Conservation (phyloP, 2,797 vertebrate genomes). For the Numenius phaeopus region DNA sequence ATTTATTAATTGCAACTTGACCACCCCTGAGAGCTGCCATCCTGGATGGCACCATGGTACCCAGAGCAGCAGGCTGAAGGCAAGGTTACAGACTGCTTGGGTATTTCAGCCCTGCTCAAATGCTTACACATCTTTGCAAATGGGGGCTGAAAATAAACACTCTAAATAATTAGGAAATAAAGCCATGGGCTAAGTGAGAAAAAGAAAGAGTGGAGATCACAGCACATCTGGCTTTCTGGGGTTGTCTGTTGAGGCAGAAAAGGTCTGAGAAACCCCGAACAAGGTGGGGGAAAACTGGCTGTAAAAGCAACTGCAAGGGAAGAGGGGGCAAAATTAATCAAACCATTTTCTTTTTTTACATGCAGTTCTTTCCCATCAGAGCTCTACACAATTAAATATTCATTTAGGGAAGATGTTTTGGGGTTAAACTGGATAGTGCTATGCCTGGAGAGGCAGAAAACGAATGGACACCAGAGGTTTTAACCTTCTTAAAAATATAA, state of each 20-base stretch:
- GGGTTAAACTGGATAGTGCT: not conserved
- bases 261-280: not conserved
- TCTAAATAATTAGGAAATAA: not conserved
- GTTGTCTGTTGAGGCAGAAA: not conserved
- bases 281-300: not conserved
- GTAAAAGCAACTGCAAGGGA: not conserved
- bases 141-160: not conserved
- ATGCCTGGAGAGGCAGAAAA: not conserved
- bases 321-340: not conserved
- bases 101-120: not conserved
- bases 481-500: not conserved
- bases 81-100: not conserved
- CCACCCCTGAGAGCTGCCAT: not conserved
- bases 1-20: conserved; percentile 18
- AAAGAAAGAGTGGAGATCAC: not conserved
- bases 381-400: not conserved
- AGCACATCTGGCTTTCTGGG: not conserved
- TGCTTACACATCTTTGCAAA: not conserved
- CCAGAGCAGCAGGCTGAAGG: not conserved
- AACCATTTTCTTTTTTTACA: not conserved
- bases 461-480: rapidly evolving
- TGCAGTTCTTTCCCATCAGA: not conserved
- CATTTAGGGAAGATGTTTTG: not conserved
- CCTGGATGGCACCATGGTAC: not conserved
- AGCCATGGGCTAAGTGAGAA: not conserved